phyloP scores from a whole-genome alignment of 2,888 invertebrate genomes.

The Junonia oenone region DNA sequence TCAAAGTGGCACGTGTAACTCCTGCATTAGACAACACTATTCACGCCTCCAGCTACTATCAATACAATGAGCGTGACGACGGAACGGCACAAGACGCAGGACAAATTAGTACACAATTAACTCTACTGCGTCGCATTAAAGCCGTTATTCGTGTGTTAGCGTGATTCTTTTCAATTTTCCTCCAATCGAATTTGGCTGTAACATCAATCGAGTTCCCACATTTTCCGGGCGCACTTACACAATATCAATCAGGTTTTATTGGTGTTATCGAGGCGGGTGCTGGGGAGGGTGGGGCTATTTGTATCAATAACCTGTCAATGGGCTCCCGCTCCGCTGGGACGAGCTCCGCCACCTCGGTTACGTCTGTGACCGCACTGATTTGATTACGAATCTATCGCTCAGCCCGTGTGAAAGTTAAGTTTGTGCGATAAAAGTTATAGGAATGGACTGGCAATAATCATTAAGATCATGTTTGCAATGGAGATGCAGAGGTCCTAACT shows the following conservation, averaged over 20 bases:
- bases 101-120: constrained; percentile 33
- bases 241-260: constrained; percentile 81
- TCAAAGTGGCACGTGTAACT: constrained; percentile 42
- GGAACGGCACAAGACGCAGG: constrained; percentile 40
- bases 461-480: background rate
- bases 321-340: constrained; percentile 65
- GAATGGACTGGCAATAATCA: background rate
- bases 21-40: constrained; percentile 63
- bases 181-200: constrained; percentile 76
- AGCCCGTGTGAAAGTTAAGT: constrained; percentile 52
- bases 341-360: constrained; percentile 55
- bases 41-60: constrained; percentile 71
- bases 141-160: constrained; percentile 40
- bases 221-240: constrained; percentile 79
- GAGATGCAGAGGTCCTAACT: background rate
- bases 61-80: constrained; percentile 46
- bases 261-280: constrained; percentile 69
- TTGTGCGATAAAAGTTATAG: constrained; percentile 10
- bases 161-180: constrained; percentile 75
- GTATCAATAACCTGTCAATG: constrained; percentile 81
- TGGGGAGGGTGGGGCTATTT: constrained; percentile 63
- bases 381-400: constrained; percentile 64
- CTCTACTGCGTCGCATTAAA: constrained; percentile 40
- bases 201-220: constrained; percentile 80
- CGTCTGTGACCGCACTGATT: constrained; percentile 65